These are phyloP conservation scores for Sigmodon hispidus DNA, from an alignment of 2,113 vertebrate genomes.

Conservation along the genomic window DNA sequence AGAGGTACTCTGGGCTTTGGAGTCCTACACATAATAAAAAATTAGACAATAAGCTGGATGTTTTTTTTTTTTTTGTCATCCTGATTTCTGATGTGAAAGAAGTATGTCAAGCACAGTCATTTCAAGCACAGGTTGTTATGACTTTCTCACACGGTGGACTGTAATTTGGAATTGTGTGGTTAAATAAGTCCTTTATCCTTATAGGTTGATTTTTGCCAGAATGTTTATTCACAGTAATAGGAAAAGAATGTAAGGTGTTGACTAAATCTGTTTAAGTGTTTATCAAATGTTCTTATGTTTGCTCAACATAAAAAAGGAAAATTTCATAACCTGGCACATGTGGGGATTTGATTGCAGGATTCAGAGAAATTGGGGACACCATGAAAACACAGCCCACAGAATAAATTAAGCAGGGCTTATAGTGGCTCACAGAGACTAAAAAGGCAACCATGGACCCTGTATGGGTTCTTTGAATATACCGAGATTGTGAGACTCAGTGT, in stretches of 20 bases:
- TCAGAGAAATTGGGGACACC: not conserved
- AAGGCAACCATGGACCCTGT: not conserved
- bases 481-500: not conserved
- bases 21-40: not conserved
- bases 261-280: not conserved
- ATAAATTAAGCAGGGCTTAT: not conserved
- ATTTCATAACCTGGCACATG: not conserved
- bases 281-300: constrained; percentile 14
- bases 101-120: no score
- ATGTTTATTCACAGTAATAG: not conserved
- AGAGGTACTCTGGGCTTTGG: not conserved
- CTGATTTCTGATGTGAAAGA: not conserved
- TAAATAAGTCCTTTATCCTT: not conserved
- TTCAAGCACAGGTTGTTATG: not conserved
- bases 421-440: not conserved
- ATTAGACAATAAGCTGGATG: not conserved
- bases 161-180: not conserved
- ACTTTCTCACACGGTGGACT: not conserved
- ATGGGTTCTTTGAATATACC: not conserved
- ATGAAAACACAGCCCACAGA: not conserved
- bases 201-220: no score
- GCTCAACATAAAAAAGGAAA: not conserved
- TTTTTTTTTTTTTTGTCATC: not conserved
- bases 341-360: not conserved
- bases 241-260: not conserved